Conservation (phyloP, 2,888 invertebrate genomes). For the Clivina fossor region DNA sequence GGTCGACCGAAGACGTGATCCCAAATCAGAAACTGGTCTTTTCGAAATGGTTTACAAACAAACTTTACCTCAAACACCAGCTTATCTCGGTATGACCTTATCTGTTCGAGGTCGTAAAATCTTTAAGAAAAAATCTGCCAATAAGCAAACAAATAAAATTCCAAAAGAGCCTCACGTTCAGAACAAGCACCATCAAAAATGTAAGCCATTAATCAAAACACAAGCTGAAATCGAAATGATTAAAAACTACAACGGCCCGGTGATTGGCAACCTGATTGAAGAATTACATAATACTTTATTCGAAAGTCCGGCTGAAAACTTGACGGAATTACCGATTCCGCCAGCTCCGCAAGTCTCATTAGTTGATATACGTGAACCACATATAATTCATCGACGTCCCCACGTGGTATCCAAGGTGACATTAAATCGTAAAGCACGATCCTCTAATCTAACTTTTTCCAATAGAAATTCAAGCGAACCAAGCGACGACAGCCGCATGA, state of each 20-base stretch:
- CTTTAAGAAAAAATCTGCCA: constrained; percentile 51
- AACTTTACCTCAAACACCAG: constrained; percentile 73
- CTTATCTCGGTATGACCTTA: constrained; percentile 74
- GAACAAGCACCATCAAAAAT: constrained; percentile 2
- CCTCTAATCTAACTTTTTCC: too few relatives aligned
- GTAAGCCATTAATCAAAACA: constrained; percentile 47
- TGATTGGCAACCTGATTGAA: constrained; percentile 68
- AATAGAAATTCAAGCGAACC: too few relatives aligned
- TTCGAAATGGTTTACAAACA: constrained; percentile 82
- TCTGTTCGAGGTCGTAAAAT: constrained; percentile 69
- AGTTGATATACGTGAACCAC: constrained; percentile 17
- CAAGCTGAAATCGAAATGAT: constrained; percentile 51
- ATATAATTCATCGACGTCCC: neutral
- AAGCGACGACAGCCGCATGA: too few relatives aligned
- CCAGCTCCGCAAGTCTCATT: constrained; percentile 4
- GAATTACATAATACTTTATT: constrained; percentile 61
- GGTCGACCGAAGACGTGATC: constrained; percentile 70
- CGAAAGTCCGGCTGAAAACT: constrained; percentile 10
- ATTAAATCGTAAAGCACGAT: too few relatives aligned
- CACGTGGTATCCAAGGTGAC: too few relatives aligned
- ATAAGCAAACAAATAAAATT: constrained; percentile 41
- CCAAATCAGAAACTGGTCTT: constrained; percentile 75
- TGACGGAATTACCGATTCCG: constrained; percentile 3
- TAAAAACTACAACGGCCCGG: constrained; percentile 63
- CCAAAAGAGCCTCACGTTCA: constrained; percentile 51